Evolutionary conservation across 2,113 vertebrate genomes (phyloP), one percentile per base, ranked within the genome.

Genomic region (Mugil cephalus): DNA sequence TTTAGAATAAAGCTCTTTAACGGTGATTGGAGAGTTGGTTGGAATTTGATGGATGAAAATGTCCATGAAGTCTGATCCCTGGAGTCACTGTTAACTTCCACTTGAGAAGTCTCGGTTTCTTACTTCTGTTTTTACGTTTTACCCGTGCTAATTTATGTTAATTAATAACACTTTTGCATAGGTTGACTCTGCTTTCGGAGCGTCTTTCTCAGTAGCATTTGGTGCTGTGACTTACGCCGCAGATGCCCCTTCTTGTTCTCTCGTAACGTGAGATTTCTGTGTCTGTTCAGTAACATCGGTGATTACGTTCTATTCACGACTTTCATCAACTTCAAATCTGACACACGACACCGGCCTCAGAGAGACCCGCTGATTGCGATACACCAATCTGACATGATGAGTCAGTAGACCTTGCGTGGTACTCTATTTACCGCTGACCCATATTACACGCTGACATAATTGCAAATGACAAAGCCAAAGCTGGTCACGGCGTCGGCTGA

Each of bases 351-450:
- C 39, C 7, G 5, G 50, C 58, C 38, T 48, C 11, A 15, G 18
- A 6, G 66, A 60, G 48, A 12, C 34, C 19, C 7, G 15, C 51
- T 67, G 61, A 59, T n/a, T 63, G 65, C 11, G 10, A 74, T 35
- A n/a, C 47, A 71, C 35, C 42, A 60, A 60, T 69, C 43, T 76
- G 63, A 53, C 62, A 62, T 0, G 17, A 59, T 80, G 73, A 82
- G 52, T 87, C 62, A 69, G 52, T 21, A 14, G 24, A 59, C 43
- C 4, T 79, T 11, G 35, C 55, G 46, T 24, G 9, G 21, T 56
- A 35, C 42, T 36, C 10, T 24, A 34, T 70, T 53, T 69, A 18
- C 46, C n/a, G 36, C 56, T 83, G 85, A 83, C 82, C 85, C 53
- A 79, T 21, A 77, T 85, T 18, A 14, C 43, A 69, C 62, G 66